A percentile compares a stretch with the other conserved stretches of the same genome.
Conservation (phyloP, 2,113 vertebrate genomes). For the Podocnemis expansa region DNA sequence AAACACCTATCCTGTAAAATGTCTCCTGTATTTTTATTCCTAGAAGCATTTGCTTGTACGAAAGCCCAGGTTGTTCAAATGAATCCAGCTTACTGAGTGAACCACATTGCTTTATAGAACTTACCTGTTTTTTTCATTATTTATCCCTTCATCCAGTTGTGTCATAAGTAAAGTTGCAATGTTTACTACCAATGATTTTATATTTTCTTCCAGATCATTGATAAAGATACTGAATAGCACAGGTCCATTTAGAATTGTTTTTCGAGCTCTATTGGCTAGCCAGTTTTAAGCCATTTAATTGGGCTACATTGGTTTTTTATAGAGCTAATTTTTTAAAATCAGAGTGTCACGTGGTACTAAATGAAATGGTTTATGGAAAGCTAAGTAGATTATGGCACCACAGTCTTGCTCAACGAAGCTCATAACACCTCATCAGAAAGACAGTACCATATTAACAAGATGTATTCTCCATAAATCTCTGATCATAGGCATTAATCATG, state of each 20-base stretch:
- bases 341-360: not conserved
- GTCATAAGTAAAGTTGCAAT: not conserved
- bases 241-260: not conserved
- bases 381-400: not conserved
- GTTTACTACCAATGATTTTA: not conserved
- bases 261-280: not conserved
- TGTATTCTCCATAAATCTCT: not conserved
- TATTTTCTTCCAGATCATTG: not conserved
- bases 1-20: not conserved
- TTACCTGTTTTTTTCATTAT: not conserved
- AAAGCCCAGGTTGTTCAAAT: not conserved
- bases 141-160: not conserved
- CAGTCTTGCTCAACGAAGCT: not conserved
- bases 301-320: not conserved
- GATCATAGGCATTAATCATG: not conserved
- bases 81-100: not conserved
- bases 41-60: not conserved
- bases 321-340: not conserved
- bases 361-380: not conserved
- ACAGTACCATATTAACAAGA: not conserved
- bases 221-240: not conserved
- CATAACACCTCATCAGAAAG: not conserved
- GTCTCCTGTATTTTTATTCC: not conserved
- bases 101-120: not conserved
- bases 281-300: not conserved